phyloP scores from a whole-genome alignment of 2,113 vertebrate genomes.

The Corythaixoides concolor region DNA sequence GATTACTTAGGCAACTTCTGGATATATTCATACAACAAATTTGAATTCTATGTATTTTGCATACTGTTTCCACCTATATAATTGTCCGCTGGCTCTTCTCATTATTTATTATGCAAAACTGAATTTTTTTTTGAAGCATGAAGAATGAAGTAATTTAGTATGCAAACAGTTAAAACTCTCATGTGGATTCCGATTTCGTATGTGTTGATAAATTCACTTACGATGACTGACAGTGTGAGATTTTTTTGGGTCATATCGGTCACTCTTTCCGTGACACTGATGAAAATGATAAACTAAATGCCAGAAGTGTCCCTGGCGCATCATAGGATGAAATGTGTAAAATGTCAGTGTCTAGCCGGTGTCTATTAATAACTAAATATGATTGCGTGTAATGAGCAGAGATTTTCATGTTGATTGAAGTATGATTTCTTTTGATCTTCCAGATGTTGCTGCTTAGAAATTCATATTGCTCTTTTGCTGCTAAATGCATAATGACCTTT shows the following conservation, averaged over 20 bases:
- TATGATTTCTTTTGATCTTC: conserved; percentile 78
- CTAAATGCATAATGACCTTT: conserved; percentile 72
- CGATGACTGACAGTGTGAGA: conserved; percentile 88
- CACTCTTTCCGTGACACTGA: conserved; percentile 79
- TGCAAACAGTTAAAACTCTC: conserved; percentile 89
- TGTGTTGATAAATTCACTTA: conserved; percentile 91
- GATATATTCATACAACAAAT: conserved; percentile 58
- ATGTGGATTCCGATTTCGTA: conserved; percentile 79
- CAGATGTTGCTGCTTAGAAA: conserved; percentile 81
- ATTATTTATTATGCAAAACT: conserved; percentile 91
- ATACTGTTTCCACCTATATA: conserved; percentile 82
- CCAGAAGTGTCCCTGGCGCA: conserved; percentile 84
- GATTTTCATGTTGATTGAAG: conserved; percentile 82
- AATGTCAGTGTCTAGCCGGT: conserved; percentile 79
- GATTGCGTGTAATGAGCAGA: conserved; percentile 81
- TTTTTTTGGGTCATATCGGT: conserved; percentile 84
- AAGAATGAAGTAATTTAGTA: conserved; percentile 90
- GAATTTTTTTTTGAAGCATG: conserved; percentile 79
- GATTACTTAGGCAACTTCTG: conserved; percentile 70
- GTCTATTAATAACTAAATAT: conserved; percentile 84
- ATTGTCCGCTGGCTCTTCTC: conserved; percentile 87
- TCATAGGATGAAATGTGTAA: conserved; percentile 81
- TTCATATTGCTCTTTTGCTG: conserved; percentile 71
- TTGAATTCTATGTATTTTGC: conserved; percentile 76
- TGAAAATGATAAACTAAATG: conserved; percentile 84